Conservation (phyloP, 2,888 invertebrate genomes). For the Phlogophora meticulosa region DNA sequence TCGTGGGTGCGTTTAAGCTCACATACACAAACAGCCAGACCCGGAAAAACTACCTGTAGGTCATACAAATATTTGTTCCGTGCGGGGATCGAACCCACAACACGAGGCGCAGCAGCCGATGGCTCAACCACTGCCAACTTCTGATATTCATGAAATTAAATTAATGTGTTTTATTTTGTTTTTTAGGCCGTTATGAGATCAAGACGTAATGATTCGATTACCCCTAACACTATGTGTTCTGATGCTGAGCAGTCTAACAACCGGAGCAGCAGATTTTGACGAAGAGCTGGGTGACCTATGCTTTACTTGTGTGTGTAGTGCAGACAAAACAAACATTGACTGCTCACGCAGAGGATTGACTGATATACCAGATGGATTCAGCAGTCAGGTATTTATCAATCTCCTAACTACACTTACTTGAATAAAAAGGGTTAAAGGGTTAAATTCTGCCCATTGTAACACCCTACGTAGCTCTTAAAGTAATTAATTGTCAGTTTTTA, state of each 20-base stretch:
- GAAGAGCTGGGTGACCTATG: constrained; percentile 77
- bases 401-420: background rate
- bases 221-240: constrained; percentile 70
- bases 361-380: constrained; percentile 82
- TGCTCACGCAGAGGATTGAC: constrained; percentile 86
- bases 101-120: too few relatives aligned
- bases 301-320: constrained; percentile 79
- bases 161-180: background rate
- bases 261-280: constrained; percentile 77
- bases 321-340: constrained; percentile 78
- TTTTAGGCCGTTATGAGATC: constrained; percentile 86
- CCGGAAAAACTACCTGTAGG: too few relatives aligned
- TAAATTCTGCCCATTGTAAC: too few relatives aligned
- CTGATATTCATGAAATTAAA: too few relatives aligned
- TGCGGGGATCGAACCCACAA: too few relatives aligned
- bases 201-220: constrained; percentile 80
- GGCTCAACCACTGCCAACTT: too few relatives aligned
- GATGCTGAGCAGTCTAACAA: constrained; percentile 69
- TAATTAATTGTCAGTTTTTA: too few relatives aligned
- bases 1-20: too few relatives aligned
- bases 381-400: constrained; percentile 75
- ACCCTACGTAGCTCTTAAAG: too few relatives aligned
- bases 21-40: too few relatives aligned
- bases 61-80: too few relatives aligned
- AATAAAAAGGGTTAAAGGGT: background rate